Conservation (phyloP, 2,797 vertebrate species). For the Cuniculus paca region DNA sequence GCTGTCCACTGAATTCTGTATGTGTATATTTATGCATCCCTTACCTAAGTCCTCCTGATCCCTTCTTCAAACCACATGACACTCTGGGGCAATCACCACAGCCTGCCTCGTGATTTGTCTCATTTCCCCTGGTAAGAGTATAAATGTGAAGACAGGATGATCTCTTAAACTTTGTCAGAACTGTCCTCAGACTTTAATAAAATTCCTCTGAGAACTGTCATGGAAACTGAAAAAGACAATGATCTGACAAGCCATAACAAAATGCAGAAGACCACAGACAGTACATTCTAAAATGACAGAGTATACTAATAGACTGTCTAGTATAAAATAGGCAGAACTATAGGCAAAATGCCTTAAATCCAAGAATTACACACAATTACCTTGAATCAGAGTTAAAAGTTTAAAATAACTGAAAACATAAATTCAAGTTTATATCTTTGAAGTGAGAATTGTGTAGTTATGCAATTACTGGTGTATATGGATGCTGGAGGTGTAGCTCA, state of each 20-base stretch:
- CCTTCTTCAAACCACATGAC: not conserved
- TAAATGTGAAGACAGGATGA: not conserved
- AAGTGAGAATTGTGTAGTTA: not conserved
- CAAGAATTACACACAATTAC: not conserved
- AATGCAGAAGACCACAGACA: not conserved
- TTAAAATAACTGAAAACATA: constrained; percentile 18
- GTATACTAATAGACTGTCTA: not conserved
- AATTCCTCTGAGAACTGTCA: not conserved
- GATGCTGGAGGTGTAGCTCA: not conserved
- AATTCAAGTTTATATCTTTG: not conserved
- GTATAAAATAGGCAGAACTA: not conserved
- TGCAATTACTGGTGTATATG: not conserved
- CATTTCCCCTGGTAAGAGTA: not conserved
- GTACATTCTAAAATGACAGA: not conserved
- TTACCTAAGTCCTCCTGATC: not conserved
- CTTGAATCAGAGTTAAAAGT: not conserved
- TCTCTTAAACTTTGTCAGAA: not conserved
- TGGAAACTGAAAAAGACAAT: constrained; percentile 5
- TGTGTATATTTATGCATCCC: not conserved
- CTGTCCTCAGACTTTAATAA: not conserved
- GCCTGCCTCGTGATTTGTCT: not conserved
- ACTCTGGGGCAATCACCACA: not conserved
- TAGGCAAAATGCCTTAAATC: not conserved
- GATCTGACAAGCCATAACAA: constrained; percentile 7
- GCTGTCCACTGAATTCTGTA: not conserved